Percentiles rank a stretch among this genome's conserved stretches.
Conservation (phyloP, 2,888 invertebrate species). For the Meganola albula region DNA sequence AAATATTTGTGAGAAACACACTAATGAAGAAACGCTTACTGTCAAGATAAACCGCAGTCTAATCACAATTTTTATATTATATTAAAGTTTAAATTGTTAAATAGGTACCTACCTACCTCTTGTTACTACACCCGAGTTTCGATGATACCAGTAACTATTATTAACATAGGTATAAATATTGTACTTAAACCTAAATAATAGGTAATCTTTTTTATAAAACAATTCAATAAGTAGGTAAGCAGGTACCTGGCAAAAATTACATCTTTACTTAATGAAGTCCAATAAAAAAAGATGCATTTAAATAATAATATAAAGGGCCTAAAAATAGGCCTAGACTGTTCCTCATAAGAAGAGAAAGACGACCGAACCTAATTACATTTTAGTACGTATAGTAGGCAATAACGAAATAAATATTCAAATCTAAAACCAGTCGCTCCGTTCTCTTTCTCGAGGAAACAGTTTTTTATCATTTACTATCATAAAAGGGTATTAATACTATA, state of each 20-base stretch:
- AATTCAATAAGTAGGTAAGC: no score
- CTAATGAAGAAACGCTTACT: conserved; percentile 20
- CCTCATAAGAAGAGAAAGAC: conserved; percentile 46
- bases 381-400: conserved; percentile 8
- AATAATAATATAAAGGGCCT: conserved; percentile 43
- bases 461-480: conserved; percentile 50
- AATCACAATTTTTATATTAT: conserved; percentile 28
- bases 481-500: conserved; percentile 69
- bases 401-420: conserved; percentile 12
- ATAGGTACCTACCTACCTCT: no score
- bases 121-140: no score
- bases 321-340: conserved; percentile 59
- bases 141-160: conserved; percentile 37
- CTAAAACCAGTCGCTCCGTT: conserved; percentile 18
- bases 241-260: no score
- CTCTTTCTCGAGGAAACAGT: conserved; percentile 51
- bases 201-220: no score
- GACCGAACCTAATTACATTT: no score
- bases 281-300: no score
- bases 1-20: conserved; percentile 14
- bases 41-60: conserved; percentile 27
- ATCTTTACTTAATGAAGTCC: background rate
- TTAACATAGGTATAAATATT: conserved; percentile 18
- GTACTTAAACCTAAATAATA: conserved; percentile 21
- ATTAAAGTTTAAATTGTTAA: no score